A percentile compares a stretch with the other conserved stretches of the same genome.
Conservation (phyloP, 2,888 invertebrate genomes). For the Exocentrus adspersus region DNA sequence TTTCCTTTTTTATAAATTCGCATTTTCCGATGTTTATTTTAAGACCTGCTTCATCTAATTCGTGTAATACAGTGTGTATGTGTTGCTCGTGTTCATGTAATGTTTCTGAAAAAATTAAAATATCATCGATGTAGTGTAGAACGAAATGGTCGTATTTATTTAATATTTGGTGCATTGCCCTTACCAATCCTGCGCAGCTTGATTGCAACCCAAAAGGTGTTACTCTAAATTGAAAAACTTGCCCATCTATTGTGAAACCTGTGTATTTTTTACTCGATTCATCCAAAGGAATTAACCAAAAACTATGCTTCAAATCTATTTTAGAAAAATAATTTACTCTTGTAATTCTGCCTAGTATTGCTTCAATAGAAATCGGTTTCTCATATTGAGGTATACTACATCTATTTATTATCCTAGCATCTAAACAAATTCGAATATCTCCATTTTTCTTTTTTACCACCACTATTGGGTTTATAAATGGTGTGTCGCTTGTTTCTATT, state of each 20-base stretch:
- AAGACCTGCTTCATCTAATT: background rate
- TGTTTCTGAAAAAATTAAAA: background rate
- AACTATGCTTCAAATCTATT: background rate
- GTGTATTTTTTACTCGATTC: background rate
- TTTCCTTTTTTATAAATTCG: background rate
- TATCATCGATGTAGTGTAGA: background rate
- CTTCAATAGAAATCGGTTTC: conserved; percentile 11
- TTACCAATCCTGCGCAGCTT: background rate
- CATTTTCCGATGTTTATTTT: background rate
- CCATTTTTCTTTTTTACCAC: conserved; percentile 7
- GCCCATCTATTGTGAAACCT: conserved; percentile 13
- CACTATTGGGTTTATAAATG: conserved; percentile 7
- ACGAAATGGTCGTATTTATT: background rate
- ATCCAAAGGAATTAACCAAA: background rate
- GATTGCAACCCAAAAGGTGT: conserved; percentile 10
- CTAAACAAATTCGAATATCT: conserved; percentile 5
- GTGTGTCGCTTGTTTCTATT: conserved; percentile 12
- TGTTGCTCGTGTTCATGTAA: background rate
- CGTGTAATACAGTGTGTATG: background rate
- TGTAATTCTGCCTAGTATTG: conserved; percentile 5
- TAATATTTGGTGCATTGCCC: background rate
- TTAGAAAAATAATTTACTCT: background rate
- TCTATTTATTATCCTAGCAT: conserved; percentile 4
- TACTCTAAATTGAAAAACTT: background rate
- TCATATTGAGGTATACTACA: conserved; percentile 12